phyloP scores from a whole-genome alignment of 2,888 invertebrate genomes.

The Calameuta idolon region DNA sequence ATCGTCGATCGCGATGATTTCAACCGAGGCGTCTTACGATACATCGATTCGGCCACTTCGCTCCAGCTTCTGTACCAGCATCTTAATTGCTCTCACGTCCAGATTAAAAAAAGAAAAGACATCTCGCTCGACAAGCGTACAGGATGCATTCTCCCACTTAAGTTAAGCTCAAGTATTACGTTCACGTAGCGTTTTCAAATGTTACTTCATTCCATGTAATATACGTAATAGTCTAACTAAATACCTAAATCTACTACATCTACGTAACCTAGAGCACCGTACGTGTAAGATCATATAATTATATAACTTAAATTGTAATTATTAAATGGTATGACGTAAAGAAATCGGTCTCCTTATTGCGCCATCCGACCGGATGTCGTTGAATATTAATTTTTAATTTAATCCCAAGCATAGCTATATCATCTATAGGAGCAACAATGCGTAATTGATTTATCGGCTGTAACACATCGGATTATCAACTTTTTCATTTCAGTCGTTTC shows the following conservation, averaged over 20 bases:
- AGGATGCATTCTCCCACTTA: slow-evolving; percentile 48
- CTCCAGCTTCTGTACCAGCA: not conserved
- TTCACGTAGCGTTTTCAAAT: slow-evolving; percentile 64
- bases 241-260: slow-evolving; percentile 62
- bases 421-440: not conserved
- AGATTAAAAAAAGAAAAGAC: not conserved
- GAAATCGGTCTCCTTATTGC: slow-evolving; percentile 29
- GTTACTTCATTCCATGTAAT: slow-evolving; percentile 67
- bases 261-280: slow-evolving; percentile 67
- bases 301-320: slow-evolving; percentile 68
- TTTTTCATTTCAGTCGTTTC: not conserved
- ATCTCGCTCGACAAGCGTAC: slow-evolving; percentile 25
- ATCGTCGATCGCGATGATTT: not conserved
- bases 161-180: slow-evolving; percentile 66
- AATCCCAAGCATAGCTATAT: not conserved
- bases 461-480: not conserved
- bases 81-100: not conserved
- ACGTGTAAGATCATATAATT: slow-evolving; percentile 65
- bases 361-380: not conserved
- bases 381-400: not conserved
- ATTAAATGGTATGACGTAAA: slow-evolving; percentile 67
- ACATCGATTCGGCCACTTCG: not conserved
- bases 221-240: slow-evolving; percentile 66
- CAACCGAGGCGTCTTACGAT: not conserved
- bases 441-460: not conserved